Percentiles rank a stretch among this genome's conserved stretches.
Evolutionary conservation across 1,140 invertebrate genomes (phyloP).

Genomic region (Hyles vespertilio): DNA sequence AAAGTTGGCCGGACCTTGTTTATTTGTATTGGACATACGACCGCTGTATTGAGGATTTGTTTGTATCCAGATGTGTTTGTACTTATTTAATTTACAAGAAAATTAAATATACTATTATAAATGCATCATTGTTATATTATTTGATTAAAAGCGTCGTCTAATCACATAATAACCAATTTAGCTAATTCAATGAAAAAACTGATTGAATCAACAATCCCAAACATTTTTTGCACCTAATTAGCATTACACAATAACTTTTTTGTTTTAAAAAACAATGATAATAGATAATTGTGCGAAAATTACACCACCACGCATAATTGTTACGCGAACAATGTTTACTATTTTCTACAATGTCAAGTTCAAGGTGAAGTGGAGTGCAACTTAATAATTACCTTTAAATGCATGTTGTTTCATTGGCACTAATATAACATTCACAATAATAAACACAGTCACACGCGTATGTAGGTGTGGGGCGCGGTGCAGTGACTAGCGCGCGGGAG

Average conservation of each 20-base stretch:
- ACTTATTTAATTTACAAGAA: too few species aligned
- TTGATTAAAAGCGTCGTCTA: too few species aligned
- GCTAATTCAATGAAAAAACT: neutral
- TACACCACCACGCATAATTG: constrained; percentile 18
- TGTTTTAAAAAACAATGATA: constrained; percentile 13
- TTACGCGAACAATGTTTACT: constrained; percentile 26
- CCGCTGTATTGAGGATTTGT: too few species aligned
- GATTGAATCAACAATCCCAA: constrained; percentile 7
- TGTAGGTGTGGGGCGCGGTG: constrained; percentile 17
- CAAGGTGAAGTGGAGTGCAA: constrained; percentile 13
- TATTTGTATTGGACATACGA: too few species aligned
- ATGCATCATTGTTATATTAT: too few species aligned
- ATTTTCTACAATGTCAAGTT: constrained; percentile 23
- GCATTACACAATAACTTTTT: constrained; percentile 4
- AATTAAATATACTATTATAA: too few species aligned
- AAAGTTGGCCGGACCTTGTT: neutral
- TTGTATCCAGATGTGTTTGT: too few species aligned
- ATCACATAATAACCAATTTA: neutral
- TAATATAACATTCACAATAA: constrained; percentile 27
- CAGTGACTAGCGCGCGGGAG: constrained; percentile 51
- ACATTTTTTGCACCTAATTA: constrained; percentile 6
- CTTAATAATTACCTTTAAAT: constrained; percentile 35
- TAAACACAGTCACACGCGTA: constrained; percentile 54
- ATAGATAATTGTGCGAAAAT: constrained; percentile 25
- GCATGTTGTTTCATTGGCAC: constrained; percentile 28